phyloP scores from a whole-genome alignment of 2,797 vertebrate species.

The Pempheris klunzingeri region DNA sequence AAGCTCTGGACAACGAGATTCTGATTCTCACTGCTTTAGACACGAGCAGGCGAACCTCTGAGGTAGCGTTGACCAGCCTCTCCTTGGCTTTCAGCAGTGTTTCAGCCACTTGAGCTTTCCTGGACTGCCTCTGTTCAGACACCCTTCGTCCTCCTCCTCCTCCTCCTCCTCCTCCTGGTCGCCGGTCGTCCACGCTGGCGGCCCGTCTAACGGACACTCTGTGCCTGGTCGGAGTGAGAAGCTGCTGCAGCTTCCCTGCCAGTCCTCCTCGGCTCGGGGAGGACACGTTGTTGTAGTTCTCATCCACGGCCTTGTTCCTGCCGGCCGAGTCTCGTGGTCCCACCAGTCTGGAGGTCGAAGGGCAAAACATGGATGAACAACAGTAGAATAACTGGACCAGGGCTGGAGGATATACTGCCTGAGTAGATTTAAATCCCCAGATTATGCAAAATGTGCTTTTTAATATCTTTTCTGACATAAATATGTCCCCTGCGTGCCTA shows the following conservation, averaged over 20 bases:
- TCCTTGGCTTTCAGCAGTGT: slow-evolving; percentile 87
- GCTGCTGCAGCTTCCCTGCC: slow-evolving; percentile 91
- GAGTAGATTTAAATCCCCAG: too few relatives aligned
- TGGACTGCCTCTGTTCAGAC: slow-evolving; percentile 83
- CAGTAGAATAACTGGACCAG: background rate
- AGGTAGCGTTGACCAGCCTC: slow-evolving; percentile 90
- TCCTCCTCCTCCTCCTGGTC: slow-evolving; percentile 50
- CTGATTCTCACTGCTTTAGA: too few relatives aligned
- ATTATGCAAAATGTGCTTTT: too few relatives aligned
- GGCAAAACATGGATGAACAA: background rate
- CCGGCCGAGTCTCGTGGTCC: slow-evolving; percentile 58
- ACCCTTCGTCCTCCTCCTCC: slow-evolving; percentile 49
- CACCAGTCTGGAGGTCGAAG: slow-evolving; percentile 55
- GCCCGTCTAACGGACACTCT: slow-evolving; percentile 73
- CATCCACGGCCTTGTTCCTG: slow-evolving; percentile 78
- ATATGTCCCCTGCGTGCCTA: too few relatives aligned
- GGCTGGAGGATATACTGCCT: background rate
- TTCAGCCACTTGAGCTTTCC: slow-evolving; percentile 86
- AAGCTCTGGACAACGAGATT: too few relatives aligned
- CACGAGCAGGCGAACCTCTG: slow-evolving; percentile 81
- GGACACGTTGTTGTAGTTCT: slow-evolving; percentile 85
- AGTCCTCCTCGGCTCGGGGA: slow-evolving; percentile 85
- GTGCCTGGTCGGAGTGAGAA: slow-evolving; percentile 89
- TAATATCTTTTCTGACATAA: too few relatives aligned
- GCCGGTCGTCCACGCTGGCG: slow-evolving; percentile 83